A percentile compares a stretch with the other conserved stretches of the same genome.
These are phyloP conservation scores for Falco berigora DNA, from an alignment of 2,797 vertebrate genomes.

Conservation along the genomic window DNA sequence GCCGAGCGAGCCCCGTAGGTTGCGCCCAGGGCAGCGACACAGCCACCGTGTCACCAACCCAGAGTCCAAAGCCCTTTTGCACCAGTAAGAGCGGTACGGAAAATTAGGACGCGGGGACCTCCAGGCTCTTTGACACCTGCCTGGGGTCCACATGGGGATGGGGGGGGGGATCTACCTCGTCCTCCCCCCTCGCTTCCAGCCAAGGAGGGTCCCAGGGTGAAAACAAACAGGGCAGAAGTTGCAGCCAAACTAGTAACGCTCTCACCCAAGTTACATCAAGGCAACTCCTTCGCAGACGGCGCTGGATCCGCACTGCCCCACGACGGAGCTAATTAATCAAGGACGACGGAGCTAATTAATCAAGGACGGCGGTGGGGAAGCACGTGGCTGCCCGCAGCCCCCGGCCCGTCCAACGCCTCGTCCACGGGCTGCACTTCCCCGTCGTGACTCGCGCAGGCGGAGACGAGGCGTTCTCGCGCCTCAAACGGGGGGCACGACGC, in stretches of 20 bases:
- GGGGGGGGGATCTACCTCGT: neutral
- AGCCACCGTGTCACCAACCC: fast-evolving
- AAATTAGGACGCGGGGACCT: neutral
- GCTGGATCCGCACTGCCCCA: fast-evolving
- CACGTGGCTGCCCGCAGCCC: fast-evolving
- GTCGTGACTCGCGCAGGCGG: neutral
- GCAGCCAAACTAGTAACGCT: neutral
- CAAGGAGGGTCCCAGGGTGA: neutral
- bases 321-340: neutral
- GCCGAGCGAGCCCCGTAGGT: neutral
- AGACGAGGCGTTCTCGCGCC: fast-evolving
- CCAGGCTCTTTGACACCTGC: fast-evolving
- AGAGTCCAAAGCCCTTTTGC: neutral
- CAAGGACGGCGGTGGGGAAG: no score
- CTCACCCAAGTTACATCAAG: neutral
- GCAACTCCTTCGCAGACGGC: neutral
- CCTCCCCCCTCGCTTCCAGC: neutral
- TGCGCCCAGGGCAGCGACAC: neutral
- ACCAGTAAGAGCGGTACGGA: fast-evolving
- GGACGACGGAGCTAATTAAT: no score
- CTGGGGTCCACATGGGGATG: no score
- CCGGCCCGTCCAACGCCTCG: neutral
- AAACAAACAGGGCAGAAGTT: neutral
- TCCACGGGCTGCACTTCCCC: neutral
- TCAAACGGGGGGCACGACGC: fast-evolving